Conservation (phyloP, 2,113 vertebrate genomes). For the Pongo pygmaeus region DNA sequence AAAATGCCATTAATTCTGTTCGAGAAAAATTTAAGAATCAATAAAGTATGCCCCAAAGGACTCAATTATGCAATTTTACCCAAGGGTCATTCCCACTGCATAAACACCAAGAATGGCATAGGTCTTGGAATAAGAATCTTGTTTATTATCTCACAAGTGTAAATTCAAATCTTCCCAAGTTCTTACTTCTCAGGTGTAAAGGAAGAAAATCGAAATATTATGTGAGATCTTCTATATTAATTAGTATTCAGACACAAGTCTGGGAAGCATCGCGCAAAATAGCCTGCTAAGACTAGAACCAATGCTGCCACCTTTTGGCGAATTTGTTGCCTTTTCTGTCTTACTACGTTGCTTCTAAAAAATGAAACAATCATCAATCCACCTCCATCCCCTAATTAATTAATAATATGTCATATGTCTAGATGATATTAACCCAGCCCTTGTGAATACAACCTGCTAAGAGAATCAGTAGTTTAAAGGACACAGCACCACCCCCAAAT, state of each 20-base stretch:
- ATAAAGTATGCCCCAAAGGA: neutral
- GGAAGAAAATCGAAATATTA: neutral
- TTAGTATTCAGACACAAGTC: neutral
- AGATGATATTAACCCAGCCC: neutral
- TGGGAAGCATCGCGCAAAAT: neutral
- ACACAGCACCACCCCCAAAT: neutral
- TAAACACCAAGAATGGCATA: neutral
- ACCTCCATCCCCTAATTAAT: neutral
- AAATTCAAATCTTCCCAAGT: neutral
- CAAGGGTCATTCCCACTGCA: neutral
- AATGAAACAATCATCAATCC: neutral
- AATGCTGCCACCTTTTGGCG: constrained; percentile 80
- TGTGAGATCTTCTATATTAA: neutral
- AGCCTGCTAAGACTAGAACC: neutral
- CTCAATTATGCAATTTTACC: neutral
- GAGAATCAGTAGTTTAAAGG: neutral
- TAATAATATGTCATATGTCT: neutral
- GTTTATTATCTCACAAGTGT: neutral
- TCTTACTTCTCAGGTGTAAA: neutral
- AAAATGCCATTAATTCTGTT: neutral
- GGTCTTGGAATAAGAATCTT: neutral
- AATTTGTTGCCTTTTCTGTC: neutral
- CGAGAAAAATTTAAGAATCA: neutral
- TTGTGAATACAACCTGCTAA: neutral
- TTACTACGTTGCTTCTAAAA: neutral